Evolutionary conservation across 2,797 vertebrate genomes (phyloP), one percentile per base, ranked within the genome.

Genomic region (Sphenodon punctatus): DNA sequence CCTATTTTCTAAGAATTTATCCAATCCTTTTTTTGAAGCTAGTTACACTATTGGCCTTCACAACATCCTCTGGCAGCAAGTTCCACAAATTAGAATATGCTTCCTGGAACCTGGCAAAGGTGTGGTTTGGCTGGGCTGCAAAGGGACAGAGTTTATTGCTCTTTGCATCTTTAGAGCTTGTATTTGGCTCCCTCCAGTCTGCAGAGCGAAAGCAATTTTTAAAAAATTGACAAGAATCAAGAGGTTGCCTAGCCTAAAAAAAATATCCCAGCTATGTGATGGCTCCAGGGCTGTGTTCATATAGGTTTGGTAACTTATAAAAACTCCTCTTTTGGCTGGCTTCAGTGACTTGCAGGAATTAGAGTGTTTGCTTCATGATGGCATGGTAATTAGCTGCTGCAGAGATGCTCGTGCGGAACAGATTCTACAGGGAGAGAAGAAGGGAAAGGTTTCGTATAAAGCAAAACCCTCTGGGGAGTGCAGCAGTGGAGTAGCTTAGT

Each of bases 341-440:
- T 89, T 89, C 87, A 86, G 19, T 90, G 87, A 67, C 45, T 74
- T 84, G 72, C 86, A 90, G 86, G 90, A 92, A 90, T 88, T 77
- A 61, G 67, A 58, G 69, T 58, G 75, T 75, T 41, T 43, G 76
- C 67, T 34, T 73, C 76, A 75, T 32, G 80, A 78, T 16, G 72
- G 66, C 45, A 4, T 82, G 85, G 77, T 80, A 86, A 80, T 90
- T 76, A 86, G 73, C 75, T 72, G 67, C 80, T 41, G 41, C 55
- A 36, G 11, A 77, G 85, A 76, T 89, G 87, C 78, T 89, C 75
- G 49, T 79, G 82, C 75, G 69, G 86, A 72, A 39, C 90, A 82
- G 27, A 53, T 76, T 92, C 90, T 89, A 88, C 73, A 90, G 82
- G 78, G 64, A 1, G 4, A 86, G 75, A 73, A 65, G 67, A 77